phyloP scores from a whole-genome alignment of 2,797 vertebrate genomes.

The Xenopus petersii region DNA sequence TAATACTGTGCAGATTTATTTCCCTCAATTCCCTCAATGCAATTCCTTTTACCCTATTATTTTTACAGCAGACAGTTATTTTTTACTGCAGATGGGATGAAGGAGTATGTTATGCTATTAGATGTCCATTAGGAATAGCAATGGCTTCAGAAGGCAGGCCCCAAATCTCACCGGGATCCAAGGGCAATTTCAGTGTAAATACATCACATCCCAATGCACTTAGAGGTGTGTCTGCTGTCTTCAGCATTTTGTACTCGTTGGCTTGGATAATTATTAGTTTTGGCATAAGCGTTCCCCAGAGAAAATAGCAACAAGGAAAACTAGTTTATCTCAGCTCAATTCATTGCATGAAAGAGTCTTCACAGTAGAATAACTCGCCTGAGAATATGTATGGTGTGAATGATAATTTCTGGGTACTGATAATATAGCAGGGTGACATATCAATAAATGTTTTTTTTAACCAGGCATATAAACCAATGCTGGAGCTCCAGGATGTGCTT shows the following conservation, averaged over 20 bases:
- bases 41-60: conserved; percentile 8
- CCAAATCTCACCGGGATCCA: conserved; percentile 13
- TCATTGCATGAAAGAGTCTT: too few relatives aligned
- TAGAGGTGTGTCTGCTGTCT: conserved; percentile 12
- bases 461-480: too few relatives aligned
- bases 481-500: too few relatives aligned
- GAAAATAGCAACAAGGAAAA: conserved; percentile 7
- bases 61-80: conserved; percentile 5
- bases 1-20: too few relatives aligned
- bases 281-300: neutral
- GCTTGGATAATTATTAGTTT: conserved; percentile 9
- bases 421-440: too few relatives aligned
- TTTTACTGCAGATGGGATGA: too few relatives aligned
- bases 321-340: neutral
- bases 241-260: conserved; percentile 4
- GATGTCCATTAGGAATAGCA: conserved; percentile 22
- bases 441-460: too few relatives aligned
- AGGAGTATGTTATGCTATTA: conserved; percentile 8
- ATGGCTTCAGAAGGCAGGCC: neutral
- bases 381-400: too few relatives aligned
- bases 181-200: conserved; percentile 15
- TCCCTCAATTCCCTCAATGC: neutral
- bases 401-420: too few relatives aligned
- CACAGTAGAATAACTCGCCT: too few relatives aligned
- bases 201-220: conserved; percentile 9